Evolutionary conservation across 2,888 invertebrate genomes (phyloP), one percentile per base, ranked within the genome.

Genomic region (Cylloceria caligata): DNA sequence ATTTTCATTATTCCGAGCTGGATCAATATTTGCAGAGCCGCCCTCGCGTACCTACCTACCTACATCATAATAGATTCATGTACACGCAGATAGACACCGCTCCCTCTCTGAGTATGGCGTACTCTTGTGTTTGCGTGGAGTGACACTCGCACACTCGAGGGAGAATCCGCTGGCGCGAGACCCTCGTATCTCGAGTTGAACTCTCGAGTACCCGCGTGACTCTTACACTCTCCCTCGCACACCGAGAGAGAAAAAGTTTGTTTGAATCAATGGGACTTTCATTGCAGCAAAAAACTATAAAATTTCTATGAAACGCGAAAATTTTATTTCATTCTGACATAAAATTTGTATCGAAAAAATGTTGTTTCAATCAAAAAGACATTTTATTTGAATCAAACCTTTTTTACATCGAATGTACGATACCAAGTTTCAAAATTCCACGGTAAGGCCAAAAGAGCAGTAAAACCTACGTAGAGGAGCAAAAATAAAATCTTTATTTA

Each of bases 11-110:
- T 78, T 78, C 64, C 68, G 16, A 19, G 60, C 68, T 64, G 39
- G 62, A 77, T 69, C 77, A 81, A 81, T 81, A 65, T 81, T 81
- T 81, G 78, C 68, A n/a, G 52, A 76, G 24, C 36, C 55, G 42
- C 71, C 71, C 64, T 36, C 73, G 68, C 68, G n/a, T 55, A 49
- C 55, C 13, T 27, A 55, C 55, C 55, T 27, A 57, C 65, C 64
- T 72, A 55, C 67, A 62, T 81, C 52, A 81, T 68, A 72, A 77
- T 75, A 71, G 65, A 73, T 65, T 62, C 67, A 65, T 71, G 64
- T 45, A 34, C 79, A 68, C 79, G 60, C 60, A 39, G 68, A 65
- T 65, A 52, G 24, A 11, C 52, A 52, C 52, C 49, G 49, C 52
- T 21, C 13, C 11, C 24, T 9, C 21, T 4, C 52, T 13, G 52